Evolutionary conservation across 2,113 vertebrate species (phyloP), one percentile per base, ranked within the genome.

Genomic region (Tachysurus fulvidraco): DNA sequence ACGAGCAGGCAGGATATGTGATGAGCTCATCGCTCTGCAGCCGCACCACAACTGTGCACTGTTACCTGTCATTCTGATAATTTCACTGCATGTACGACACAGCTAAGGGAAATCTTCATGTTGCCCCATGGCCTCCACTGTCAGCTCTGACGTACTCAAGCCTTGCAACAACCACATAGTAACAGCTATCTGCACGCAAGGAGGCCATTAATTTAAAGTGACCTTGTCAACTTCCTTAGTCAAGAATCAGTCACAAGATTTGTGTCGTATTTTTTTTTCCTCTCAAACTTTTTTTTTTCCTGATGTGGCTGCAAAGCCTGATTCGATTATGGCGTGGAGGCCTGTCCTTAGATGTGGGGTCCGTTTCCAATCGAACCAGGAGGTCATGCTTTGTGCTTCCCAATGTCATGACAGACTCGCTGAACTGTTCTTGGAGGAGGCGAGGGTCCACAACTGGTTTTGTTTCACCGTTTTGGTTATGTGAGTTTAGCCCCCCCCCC

Each of bases 361-460:
- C 94, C 93, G 91, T 94, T 95, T 96, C 94, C 94, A 95, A 95
- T 95, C 93, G 93, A 92, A 81, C 78, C 78, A 93, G 91, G 91
- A 93, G 95, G 94, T 95, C 94, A 93, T 94, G 93, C 94, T 94
- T 95, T 92, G 90, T 93, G 91, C 94, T 95, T 93, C 89, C 92
- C 91, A 93, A 94, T 94, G 94, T 95, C 94, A 93, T 94, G 94
- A 90, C 88, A 90, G 87, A 87, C 80, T 89, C 88, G 85, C 73
- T 88, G 86, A 87, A 88, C 93, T 93, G 93, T 94, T 95, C 93
- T 94, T 91, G 88, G 90, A 90, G 88, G 25, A 76, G 90, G 87
- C 81, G 14, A 55, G 36, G 55, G 36, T 16, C 95, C 94, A 95
- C 91, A 91, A 92, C 91, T 93, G 94, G 92, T 95, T 96, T 94